phyloP scores from a whole-genome alignment of 2,888 invertebrate species.

The Campaea margaritaria region DNA sequence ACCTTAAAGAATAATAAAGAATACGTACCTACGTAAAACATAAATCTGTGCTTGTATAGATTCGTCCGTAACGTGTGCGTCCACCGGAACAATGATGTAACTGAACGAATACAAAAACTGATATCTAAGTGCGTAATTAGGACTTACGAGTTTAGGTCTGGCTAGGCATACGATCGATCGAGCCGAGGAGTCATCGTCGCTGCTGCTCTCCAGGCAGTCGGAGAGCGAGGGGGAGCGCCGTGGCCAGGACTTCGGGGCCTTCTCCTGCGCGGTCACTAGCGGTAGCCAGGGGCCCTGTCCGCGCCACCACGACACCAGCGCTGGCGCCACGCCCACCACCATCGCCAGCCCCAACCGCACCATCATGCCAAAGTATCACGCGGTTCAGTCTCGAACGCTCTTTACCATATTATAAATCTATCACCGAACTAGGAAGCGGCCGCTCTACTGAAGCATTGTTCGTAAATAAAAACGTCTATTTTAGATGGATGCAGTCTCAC shows the following conservation, averaged over 20 bases:
- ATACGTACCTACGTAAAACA: conserved; percentile 1
- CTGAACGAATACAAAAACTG: not conserved
- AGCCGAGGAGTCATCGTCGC: conserved; percentile 75
- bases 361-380: conserved; percentile 57
- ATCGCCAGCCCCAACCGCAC: conserved; percentile 79
- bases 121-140: not conserved
- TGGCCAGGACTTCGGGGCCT: conserved; percentile 64
- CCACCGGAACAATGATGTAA: conserved; percentile 20
- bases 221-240: conserved; percentile 78
- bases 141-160: conserved; percentile 78
- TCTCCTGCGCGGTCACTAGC: conserved; percentile 58
- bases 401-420: conserved; percentile 43
- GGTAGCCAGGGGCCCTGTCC: conserved; percentile 66
- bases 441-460: conserved; percentile 59
- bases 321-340: conserved; percentile 83
- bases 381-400: conserved; percentile 34
- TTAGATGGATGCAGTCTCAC: conserved; percentile 69
- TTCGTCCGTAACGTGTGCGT: conserved; percentile 3
- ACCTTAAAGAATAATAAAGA: too few relatives aligned
- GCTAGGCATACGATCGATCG: conserved; percentile 79
- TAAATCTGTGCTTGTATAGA: not conserved
- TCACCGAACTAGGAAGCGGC: conserved; percentile 55
- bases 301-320: conserved; percentile 81
- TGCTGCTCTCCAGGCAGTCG: conserved; percentile 79
- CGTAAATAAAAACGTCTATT: conserved; percentile 75